Conservation (phyloP, 2,113 vertebrate genomes). For the Rallus limicola region DNA sequence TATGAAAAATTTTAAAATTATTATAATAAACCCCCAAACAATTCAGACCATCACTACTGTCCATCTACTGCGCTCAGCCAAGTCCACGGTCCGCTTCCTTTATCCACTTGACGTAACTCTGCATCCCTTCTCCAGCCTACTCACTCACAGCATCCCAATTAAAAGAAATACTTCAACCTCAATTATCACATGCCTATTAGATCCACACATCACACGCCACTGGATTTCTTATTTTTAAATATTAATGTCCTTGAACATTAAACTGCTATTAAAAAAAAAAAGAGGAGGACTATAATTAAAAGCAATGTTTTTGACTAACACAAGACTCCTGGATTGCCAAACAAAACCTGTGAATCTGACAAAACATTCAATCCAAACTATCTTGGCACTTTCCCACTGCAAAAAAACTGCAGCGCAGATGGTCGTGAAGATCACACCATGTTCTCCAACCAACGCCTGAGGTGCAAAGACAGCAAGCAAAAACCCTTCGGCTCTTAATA, state of each 20-base stretch:
- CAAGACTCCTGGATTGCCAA: background rate
- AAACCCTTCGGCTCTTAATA: background rate
- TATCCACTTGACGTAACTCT: background rate
- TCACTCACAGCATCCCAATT: background rate
- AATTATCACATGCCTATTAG: background rate
- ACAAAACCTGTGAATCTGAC: background rate
- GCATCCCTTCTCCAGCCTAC: background rate
- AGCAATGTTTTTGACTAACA: background rate
- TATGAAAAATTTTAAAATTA: background rate
- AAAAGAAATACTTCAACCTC: background rate
- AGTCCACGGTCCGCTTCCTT: background rate
- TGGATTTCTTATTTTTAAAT: background rate
- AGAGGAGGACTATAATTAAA: background rate
- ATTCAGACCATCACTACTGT: background rate
- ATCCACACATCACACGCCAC: rapidly evolving
- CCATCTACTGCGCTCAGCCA: background rate
- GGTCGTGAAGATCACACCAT: background rate
- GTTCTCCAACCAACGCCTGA: background rate
- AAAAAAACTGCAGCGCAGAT: background rate
- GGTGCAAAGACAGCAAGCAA: background rate
- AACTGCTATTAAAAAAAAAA: background rate
- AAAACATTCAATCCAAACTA: background rate
- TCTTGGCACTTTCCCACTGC: background rate
- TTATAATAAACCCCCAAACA: background rate
- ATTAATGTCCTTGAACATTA: rapidly evolving